Evolutionary conservation across 2,888 invertebrate species (phyloP), one percentile per base, ranked within the genome.

Genomic region (Euclidia mi): DNA sequence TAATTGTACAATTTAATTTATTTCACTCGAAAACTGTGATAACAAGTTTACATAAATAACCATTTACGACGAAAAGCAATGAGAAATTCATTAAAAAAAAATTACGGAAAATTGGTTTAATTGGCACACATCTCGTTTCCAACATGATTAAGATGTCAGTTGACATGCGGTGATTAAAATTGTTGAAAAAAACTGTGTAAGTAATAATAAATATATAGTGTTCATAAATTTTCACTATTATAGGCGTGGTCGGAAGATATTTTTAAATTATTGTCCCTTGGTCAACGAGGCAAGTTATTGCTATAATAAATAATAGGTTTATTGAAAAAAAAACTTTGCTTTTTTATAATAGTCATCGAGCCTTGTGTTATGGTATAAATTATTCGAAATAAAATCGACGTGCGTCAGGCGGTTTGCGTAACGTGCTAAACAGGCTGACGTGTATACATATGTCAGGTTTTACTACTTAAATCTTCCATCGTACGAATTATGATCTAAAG

Each of bases 1-100:
- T 83, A 84, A 85, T 87, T 88, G 83, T 71, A 73, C 76, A 76
- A 76, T 81, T 81, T 80, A 81, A 82, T 82, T 76, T 69, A 71
- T 78, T 80, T 81, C 68, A 74, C 66, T 67, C 56, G 35, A 71
- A 73, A 80, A 80, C 56, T 57, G 50, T 59, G 56, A 55, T 65
- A 52, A 56, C 46, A 37, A 17, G 65, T 60, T 61, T 51, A 57
- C 53, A 56, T 74, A 67, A 78, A 74, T 79, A 64, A 63, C 76
- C 80, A 71, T 74, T 76, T 79, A 71, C 77, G 78, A 76, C 61
- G 69, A 72, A 76, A 78, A 64, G 57, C 40, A 61, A 61, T 57
- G 53, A 50, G 40, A 71, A 60, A 53, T 48, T 71, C 42, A 73
- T 71, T 65, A 64, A 66, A 71, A 69, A 59, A 69, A 61, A 37